Evolutionary conservation across 2,797 vertebrate genomes (phyloP).

Genomic region (Anisognathus igniventris): DNA sequence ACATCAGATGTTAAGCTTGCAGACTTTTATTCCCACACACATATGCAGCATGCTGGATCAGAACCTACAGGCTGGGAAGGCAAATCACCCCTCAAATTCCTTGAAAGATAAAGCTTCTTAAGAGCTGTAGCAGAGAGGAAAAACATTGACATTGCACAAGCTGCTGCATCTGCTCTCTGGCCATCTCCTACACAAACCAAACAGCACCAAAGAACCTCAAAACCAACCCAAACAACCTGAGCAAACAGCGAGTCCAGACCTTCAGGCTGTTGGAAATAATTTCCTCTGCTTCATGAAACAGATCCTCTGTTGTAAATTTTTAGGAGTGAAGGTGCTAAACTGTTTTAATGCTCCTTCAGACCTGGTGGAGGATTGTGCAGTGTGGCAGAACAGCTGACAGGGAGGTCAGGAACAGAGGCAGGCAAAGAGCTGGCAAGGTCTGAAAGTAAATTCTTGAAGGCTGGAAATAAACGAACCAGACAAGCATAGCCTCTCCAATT

Average conservation of each 20-base stretch:
- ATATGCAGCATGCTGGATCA: neutral
- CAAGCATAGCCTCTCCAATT: neutral
- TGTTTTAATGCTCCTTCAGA: neutral
- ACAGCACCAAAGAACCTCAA: neutral
- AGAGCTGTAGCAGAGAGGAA: neutral
- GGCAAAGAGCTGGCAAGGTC: conserved; percentile 14
- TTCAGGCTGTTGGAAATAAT: neutral
- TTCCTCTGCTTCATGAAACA: neutral
- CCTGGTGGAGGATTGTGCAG: rapidly evolving
- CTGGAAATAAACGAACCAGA: conserved; percentile 10
- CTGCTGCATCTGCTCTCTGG: neutral
- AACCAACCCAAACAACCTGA: neutral
- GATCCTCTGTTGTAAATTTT: neutral
- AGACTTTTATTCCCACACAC: neutral
- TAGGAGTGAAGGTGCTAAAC: neutral
- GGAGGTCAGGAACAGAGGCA: conserved; percentile 1
- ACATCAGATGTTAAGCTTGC: neutral
- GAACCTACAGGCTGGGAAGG: neutral
- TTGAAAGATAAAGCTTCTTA: neutral
- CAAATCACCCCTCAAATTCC: neutral
- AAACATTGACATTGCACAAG: neutral
- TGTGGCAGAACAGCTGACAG: neutral
- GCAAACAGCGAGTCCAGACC: neutral
- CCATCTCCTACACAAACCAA: neutral
- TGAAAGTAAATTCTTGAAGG: conserved; percentile 22